Evolutionary conservation across 2,888 invertebrate genomes (phyloP), one percentile per base, ranked within the genome.

Genomic region (Drosophila putrida): DNA sequence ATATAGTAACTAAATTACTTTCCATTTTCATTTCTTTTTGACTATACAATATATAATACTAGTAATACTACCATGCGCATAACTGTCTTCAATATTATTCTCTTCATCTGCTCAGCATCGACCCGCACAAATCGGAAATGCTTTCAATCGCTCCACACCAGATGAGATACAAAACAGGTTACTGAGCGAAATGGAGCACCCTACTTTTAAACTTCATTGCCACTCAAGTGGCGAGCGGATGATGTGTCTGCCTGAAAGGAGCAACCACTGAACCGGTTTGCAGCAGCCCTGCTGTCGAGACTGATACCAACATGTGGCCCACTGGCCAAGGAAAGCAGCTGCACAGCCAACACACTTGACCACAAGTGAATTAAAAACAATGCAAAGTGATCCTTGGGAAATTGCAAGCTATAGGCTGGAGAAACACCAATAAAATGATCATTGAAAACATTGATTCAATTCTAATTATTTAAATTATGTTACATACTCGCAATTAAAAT

Each of bases 161-260:
- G 62, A 60, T 47, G 36, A 11, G 33, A 57, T 11, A 61, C 10
- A 50, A 87, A 84, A 88, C 88, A 88, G 83, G 83, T 88, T 88
- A 74, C 50, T 43, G 64, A 75, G 77, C 64, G 83, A 84, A 82
- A 88, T 84, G 83, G 83, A 84, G 84, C 86, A 84, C 86, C 83
- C 88, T 86, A 88, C 86, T 73, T 86, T 82, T 73, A 15, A 54
- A 68, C 86, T 80, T 88, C 85, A 87, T 79, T 83, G 88, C 88
- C 85, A 85, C 74, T 71, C 75, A 62, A 82, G 77, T 64, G 79
- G 67, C 49, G 66, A 71, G 66, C 74, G 82, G 76, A 81, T 68
- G 80, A 67, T 50, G 75, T 60, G 61, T 35, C 43, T 44, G 64
- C 39, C 65, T 43, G 43, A 49, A 76, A 76, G 84, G 78, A 83